A percentile compares a stretch with the other conserved stretches of the same genome.
Evolutionary conservation across 1,140 invertebrate species (phyloP).

Genomic region (Palaemon carinicauda): DNA sequence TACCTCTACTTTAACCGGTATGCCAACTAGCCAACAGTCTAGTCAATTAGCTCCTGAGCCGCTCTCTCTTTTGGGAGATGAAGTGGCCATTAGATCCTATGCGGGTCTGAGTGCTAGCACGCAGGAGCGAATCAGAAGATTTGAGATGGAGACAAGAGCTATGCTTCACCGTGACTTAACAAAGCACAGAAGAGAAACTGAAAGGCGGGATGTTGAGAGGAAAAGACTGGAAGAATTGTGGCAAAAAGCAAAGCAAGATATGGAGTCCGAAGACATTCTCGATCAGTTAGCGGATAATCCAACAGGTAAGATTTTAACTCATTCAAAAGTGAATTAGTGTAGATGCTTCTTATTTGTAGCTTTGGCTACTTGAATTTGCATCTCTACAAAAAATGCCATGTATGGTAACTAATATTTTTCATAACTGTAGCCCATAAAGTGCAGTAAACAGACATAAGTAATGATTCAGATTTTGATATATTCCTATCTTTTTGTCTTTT

Average conservation of each 20-base stretch:
- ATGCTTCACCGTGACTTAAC: slow-evolving; percentile 66
- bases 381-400: too few relatives aligned
- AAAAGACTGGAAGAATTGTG: slow-evolving; percentile 71
- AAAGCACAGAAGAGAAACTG: slow-evolving; percentile 60
- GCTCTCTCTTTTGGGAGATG: slow-evolving; percentile 65
- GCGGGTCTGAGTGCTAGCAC: slow-evolving; percentile 70
- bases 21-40: slow-evolving; percentile 24
- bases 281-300: slow-evolving; percentile 69
- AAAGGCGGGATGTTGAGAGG: slow-evolving; percentile 69
- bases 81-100: slow-evolving; percentile 70
- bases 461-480: too few relatives aligned
- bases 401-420: too few relatives aligned
- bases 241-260: slow-evolving; percentile 72
- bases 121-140: slow-evolving; percentile 74
- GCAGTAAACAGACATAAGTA: too few relatives aligned
- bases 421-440: too few relatives aligned
- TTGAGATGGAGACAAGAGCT: slow-evolving; percentile 77
- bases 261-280: slow-evolving; percentile 73
- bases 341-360: not conserved
- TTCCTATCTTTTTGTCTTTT: too few relatives aligned
- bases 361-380: too few relatives aligned
- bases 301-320: slow-evolving; percentile 60
- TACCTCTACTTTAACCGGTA: not conserved
- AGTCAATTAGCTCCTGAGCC: slow-evolving; percentile 36
- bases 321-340: not conserved